Evolutionary conservation across 2,113 vertebrate genomes (phyloP), one percentile per base, ranked within the genome.

Genomic region (Silurus asotus): DNA sequence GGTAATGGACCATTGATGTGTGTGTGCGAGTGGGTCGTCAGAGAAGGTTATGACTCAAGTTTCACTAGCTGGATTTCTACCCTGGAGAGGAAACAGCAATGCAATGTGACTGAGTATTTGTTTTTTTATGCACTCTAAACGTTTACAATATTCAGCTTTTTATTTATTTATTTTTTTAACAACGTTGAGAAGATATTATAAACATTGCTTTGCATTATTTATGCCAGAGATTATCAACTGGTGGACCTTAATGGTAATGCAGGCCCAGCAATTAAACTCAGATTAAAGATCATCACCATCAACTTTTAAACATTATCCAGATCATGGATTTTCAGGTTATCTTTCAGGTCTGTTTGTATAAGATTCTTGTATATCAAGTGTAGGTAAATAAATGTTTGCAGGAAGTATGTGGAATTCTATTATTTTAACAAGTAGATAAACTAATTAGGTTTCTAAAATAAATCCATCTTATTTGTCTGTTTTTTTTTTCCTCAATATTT

Each of bases 1-100:
- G 45, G 85, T 86, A 86, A 86, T 81, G 45, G 45, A 62, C 64
- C 64, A 67, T 23, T 79, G 28, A 37, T 13, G 28, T 79, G 76
- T 79, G 62, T 85, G 62, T 48, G 19, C 48, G 72, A 64, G 83
- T 84, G 74, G 49, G 84, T 78, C 70, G 53, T 7, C 53, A 55
- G 64, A 48, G 37, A 49, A 28, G 51, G 76, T 49, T 59, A 49
- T 85, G 62, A 80, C 84, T 53, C 53, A 49, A 3, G n/a, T 70
- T 85, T 80, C 64, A 80, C 5, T 70, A 23, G 76, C 28, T 80
- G 53, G 48, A 56, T 80, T 51, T 77, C 64, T 55, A 67, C 6
- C 20, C 62, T 70, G 62, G 3, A 65, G 72, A 53, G 59, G 25
- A 19, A 65, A 67, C 84, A 65, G 56, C 61, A 85, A 53, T 61